Percentiles rank a stretch among this genome's conserved stretches.
Conservation (phyloP, 30 jellyfish, hydroid and myxozoan genomes). For the Catostylus mosaicus region DNA sequence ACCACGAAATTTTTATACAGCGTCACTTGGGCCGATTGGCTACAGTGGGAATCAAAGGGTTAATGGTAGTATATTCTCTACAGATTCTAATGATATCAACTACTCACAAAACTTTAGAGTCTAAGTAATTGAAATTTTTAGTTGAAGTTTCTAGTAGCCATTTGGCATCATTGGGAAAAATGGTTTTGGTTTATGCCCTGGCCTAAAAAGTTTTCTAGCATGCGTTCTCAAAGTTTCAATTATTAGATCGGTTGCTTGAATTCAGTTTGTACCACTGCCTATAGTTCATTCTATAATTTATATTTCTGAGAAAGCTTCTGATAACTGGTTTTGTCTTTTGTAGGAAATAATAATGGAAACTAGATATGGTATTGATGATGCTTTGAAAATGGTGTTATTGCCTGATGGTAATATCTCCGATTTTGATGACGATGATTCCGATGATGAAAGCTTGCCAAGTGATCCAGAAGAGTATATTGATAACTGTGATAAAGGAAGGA, state of each 20-base stretch:
- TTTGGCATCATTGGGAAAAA: constrained; percentile 19
- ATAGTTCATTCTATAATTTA: neutral
- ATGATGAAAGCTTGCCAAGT: constrained; percentile 10
- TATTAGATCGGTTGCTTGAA: neutral
- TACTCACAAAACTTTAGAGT: neutral
- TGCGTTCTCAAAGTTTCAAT: no score
- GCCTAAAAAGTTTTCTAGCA: neutral
- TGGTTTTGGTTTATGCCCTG: neutral
- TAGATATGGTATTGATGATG: neutral
- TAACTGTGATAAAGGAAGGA: no score
- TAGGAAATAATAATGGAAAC: constrained; percentile 4
- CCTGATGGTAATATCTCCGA: constrained; percentile 20
- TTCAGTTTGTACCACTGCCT: neutral
- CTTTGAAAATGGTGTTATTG: constrained; percentile 9
- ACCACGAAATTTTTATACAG: no score
- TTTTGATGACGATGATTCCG: constrained; percentile 29
- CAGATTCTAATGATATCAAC: neutral
- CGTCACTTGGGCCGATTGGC: no score
- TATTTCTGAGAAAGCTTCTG: neutral
- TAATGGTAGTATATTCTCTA: neutral
- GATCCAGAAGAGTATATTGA: neutral
- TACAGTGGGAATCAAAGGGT: no score
- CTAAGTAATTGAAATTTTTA: neutral
- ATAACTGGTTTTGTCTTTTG: neutral
- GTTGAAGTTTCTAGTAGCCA: neutral